These are phyloP conservation scores for Drosophila pseudoobscura DNA, from an alignment of 1,140 invertebrate species.

Conservation along the genomic window DNA sequence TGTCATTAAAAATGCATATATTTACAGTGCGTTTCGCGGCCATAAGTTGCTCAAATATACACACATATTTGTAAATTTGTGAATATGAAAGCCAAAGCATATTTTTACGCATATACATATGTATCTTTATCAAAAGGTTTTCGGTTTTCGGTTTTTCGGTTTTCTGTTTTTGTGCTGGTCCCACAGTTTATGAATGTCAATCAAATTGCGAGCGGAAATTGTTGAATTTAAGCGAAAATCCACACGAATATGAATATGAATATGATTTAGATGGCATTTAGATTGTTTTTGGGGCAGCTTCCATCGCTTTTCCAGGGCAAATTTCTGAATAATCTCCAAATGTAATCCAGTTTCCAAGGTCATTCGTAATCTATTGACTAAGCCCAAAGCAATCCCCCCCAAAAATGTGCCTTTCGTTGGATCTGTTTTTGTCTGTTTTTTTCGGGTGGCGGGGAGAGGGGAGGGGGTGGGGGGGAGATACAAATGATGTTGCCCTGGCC, in stretches of 20 bases:
- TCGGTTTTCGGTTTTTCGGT: too few relatives aligned
- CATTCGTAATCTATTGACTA: too few relatives aligned
- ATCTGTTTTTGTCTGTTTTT: not conserved
- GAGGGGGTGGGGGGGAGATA: not conserved
- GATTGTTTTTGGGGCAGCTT: too few relatives aligned
- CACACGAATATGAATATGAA: too few relatives aligned
- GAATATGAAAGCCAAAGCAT: not conserved
- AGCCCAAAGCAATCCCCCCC: too few relatives aligned
- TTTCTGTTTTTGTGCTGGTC: not conserved
- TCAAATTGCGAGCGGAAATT: not conserved
- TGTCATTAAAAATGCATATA: slow-evolving; percentile 20
- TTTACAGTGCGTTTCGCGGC: not conserved
- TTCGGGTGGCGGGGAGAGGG: too few relatives aligned
- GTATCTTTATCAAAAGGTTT: too few relatives aligned
- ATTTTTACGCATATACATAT: not conserved
- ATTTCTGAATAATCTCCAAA: too few relatives aligned
- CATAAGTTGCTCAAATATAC: slow-evolving; percentile 7
- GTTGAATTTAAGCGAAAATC: not conserved
- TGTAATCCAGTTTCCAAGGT: too few relatives aligned
- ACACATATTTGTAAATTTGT: slow-evolving; percentile 3
- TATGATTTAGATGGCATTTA: not conserved
- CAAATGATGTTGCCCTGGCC: slow-evolving; percentile 15
- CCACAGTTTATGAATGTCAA: slow-evolving; percentile 2
- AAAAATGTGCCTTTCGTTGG: slow-evolving; percentile 2
- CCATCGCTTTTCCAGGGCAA: too few relatives aligned